Conservation (phyloP, 1,140 invertebrate genomes). For the Pararge aegeria region DNA sequence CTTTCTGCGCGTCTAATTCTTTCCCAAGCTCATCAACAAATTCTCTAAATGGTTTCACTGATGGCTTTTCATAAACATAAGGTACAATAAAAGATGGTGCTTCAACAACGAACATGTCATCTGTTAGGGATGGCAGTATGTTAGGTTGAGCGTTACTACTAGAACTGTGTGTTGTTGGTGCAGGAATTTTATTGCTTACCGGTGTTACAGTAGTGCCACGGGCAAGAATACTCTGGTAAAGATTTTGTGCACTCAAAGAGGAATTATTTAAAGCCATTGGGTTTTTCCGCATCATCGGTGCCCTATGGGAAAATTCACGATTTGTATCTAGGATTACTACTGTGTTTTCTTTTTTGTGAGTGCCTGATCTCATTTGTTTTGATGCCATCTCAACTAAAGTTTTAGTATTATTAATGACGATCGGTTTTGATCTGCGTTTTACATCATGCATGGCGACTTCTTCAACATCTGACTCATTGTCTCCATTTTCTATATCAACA, state of each 20-base stretch:
- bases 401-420: conserved; percentile 88
- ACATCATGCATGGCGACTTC: conserved; percentile 83
- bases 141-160: conserved; percentile 60
- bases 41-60: conserved; percentile 87
- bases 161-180: conserved; percentile 37
- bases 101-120: conserved; percentile 95
- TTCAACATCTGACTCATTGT: conserved; percentile 83
- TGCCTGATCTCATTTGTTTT: conserved; percentile 66
- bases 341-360: conserved; percentile 86
- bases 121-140: conserved; percentile 88
- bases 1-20: conserved; percentile 81
- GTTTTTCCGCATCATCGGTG: conserved; percentile 35
- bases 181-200: conserved; percentile 47
- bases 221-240: conserved; percentile 67
- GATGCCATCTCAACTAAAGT: conserved; percentile 85
- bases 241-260: conserved; percentile 44
- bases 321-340: conserved; percentile 90
- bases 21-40: conserved; percentile 85
- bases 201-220: conserved; percentile 72
- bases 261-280: conserved; percentile 28
- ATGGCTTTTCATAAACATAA: conserved; percentile 95
- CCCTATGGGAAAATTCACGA: conserved; percentile 82
- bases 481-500: conserved; percentile 82
- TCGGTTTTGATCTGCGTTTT: conserved; percentile 77
- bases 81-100: conserved; percentile 95